Conservation (phyloP, 2,888 invertebrate species). For the Scaptomyza parva region DNA sequence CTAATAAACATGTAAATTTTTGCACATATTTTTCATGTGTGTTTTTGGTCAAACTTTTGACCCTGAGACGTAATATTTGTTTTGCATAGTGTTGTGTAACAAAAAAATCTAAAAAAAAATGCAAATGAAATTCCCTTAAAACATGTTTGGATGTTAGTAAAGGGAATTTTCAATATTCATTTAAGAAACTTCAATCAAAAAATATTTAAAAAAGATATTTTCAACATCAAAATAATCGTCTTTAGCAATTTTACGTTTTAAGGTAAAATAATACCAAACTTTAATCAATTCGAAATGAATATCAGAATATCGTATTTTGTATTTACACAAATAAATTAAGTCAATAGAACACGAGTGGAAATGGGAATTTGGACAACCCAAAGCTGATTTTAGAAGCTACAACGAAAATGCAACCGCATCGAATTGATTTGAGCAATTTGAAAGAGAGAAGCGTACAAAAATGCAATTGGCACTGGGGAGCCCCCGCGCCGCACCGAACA, state of each 20-base stretch:
- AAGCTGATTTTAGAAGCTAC: constrained; percentile 49
- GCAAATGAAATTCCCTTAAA: not conserved
- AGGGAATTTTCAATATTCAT: not conserved
- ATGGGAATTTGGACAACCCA: constrained; percentile 22
- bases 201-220: no score
- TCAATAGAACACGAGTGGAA: constrained; percentile 44
- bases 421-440: constrained; percentile 76
- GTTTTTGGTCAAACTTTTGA: not conserved
- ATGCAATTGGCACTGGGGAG: constrained; percentile 66
- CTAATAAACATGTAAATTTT: constrained; percentile 7
- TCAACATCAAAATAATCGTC: no score
- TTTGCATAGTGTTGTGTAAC: not conserved
- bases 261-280: constrained; percentile 1
- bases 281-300: constrained; percentile 1
- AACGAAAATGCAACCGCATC: constrained; percentile 66
- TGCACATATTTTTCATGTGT: not conserved
- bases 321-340: constrained; percentile 67
- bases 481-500: no score
- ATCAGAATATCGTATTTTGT: constrained; percentile 13
- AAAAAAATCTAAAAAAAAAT: not conserved
- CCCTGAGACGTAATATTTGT: not conserved
- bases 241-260: no score
- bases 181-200: no score
- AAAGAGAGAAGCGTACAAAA: constrained; percentile 51
- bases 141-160: not conserved